Percentiles rank a stretch among this genome's conserved stretches.
These are phyloP conservation scores for Hyphantria cunea DNA, from an alignment of 1,140 invertebrate genomes.

Conservation along the genomic window DNA sequence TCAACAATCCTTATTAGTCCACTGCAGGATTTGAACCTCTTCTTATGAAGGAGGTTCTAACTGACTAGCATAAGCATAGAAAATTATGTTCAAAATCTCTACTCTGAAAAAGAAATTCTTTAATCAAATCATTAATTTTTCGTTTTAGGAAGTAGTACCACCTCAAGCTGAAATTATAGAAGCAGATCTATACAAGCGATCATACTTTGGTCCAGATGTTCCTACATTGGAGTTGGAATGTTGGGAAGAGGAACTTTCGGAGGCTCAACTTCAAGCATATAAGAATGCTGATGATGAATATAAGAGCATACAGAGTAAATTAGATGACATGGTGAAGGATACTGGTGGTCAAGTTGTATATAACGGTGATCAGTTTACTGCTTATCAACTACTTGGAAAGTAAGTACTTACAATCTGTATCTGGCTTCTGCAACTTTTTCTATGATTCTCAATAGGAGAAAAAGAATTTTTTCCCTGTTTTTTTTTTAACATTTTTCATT, in stretches of 20 bases:
- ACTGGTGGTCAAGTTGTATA: conserved; percentile 84
- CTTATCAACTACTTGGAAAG: conserved; percentile 83
- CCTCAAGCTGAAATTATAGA: conserved; percentile 75
- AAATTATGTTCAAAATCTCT: too few relatives aligned
- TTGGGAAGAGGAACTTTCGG: conserved; percentile 85
- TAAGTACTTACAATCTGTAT: conserved; percentile 45
- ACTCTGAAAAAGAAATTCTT: too few relatives aligned
- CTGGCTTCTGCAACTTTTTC: too few relatives aligned
- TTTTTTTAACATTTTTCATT: too few relatives aligned
- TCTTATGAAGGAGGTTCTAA: too few relatives aligned
- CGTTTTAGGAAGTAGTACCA: conserved; percentile 49
- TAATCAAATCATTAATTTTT: too few relatives aligned
- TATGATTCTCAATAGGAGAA: too few relatives aligned
- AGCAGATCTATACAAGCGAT: conserved; percentile 72
- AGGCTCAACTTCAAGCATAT: conserved; percentile 82
- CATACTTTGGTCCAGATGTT: conserved; percentile 78
- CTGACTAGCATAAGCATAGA: too few relatives aligned
- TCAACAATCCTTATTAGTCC: too few relatives aligned
- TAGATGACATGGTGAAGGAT: conserved; percentile 81
- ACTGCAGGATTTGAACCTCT: too few relatives aligned
- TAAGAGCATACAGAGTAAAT: conserved; percentile 82
- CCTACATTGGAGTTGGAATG: conserved; percentile 86
- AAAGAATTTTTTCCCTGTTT: too few relatives aligned
- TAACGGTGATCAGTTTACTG: conserved; percentile 83
- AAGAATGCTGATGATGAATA: conserved; percentile 83